Base-by-base conservation (phyloP, 2,888 invertebrate species). In the Nowickia ferox region DNA sequence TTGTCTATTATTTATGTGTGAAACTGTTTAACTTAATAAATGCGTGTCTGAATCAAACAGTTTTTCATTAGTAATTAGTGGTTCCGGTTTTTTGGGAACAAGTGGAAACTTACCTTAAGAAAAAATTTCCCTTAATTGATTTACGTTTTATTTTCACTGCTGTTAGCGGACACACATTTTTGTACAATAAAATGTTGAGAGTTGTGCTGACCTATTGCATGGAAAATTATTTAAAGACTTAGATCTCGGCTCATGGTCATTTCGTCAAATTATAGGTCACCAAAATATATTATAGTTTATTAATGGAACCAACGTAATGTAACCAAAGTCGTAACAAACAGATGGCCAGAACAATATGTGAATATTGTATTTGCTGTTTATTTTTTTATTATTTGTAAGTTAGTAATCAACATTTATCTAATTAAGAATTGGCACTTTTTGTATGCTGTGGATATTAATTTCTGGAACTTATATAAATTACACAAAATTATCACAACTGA, bases 241-340 rank as follows among this genome's bases (percentile, higher is more conserved):
- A 44, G 40, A 42, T 53, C 40, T 22, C 40, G 17, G 10, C 48
- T 46, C 15, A 42, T 9, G 46, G 48, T 15, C 11, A 61, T 75
- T 66, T 74, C 53, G 40, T 6, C 19, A 71, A 65, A 63, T 55
- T 66, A 77, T 68, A 59, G 59, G 38, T 61, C 42, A 61, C 68
- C 71, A 66, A 53, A 84, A 74, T 38, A 38, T 48, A 78, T 78
- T 61, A 84, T 55, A 77, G 68, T 74, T 63, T 68, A 77, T 42
- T n/a, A 59, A 53, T 4, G 19, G 11, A 19, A 59, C 30, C 57
- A 71, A 15, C 30, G 30, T 30, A 63, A 72, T 61, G 59, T 19
- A 40, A 30, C 48, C 19, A 40, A 55, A 30, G 17, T 53, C 53
- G 9, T 53, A 2, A 22, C 11, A 11, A 30, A 13, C 13, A 13